Conservation (phyloP, 2,113 vertebrate genomes). For the Catharus bicknelli region DNA sequence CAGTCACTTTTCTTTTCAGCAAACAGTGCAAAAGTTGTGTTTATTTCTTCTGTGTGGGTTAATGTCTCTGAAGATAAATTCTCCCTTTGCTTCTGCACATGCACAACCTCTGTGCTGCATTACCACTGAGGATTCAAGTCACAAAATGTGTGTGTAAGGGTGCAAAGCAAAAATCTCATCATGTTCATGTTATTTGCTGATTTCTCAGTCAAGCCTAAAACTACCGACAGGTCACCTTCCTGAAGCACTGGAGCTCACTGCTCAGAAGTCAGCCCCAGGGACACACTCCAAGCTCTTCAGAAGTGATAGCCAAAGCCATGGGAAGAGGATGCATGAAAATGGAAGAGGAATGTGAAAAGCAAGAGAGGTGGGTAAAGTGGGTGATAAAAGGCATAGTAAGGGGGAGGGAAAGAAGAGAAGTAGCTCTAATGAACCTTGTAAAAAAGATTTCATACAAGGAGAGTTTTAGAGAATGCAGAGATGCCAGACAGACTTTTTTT, state of each 20-base stretch:
- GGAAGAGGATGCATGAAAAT: constrained; percentile 17
- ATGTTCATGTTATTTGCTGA: neutral
- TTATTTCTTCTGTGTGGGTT: neutral
- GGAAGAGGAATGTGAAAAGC: constrained; percentile 28
- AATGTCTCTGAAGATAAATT: neutral
- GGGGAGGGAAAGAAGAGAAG: neutral
- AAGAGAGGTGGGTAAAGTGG: neutral
- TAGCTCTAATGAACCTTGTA: neutral
- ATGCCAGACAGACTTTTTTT: neutral
- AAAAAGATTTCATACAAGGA: neutral
- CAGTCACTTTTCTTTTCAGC: neutral
- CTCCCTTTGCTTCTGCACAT: neutral
- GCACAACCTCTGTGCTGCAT: neutral
- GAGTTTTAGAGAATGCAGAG: neutral
- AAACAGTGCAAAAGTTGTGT: neutral
- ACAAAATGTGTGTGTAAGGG: neutral
- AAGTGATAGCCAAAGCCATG: constrained; percentile 24
- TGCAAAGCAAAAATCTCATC: neutral
- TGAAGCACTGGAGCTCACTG: neutral
- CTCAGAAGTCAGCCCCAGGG: neutral
- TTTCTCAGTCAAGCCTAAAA: constrained; percentile 8
- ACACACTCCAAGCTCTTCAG: neutral
- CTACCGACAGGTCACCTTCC: constrained; percentile 16
- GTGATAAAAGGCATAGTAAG: constrained; percentile 10
- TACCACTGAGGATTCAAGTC: neutral